A percentile compares a stretch with the other conserved stretches of the same genome.
phyloP scores from a whole-genome alignment of 2,888 invertebrate species.

The Octonoba sinensis region DNA sequence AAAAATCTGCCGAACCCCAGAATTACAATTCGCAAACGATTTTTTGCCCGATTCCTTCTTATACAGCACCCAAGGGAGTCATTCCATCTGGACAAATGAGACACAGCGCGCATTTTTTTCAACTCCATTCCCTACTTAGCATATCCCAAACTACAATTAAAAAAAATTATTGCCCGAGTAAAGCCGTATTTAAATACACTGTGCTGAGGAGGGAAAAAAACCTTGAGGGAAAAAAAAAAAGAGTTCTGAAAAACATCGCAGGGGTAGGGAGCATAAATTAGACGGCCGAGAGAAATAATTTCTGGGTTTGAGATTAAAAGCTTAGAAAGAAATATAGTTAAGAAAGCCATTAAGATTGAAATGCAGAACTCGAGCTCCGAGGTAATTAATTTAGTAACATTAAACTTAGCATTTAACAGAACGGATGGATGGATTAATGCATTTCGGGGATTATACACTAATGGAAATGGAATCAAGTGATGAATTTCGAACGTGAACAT shows the following conservation, averaged over 20 bases:
- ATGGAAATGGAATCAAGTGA: conserved; percentile 30
- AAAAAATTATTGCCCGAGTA: conserved; percentile 2
- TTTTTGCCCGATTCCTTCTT: conserved; percentile 7
- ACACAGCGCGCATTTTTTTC: conserved; percentile 43
- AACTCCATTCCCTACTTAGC: neutral
- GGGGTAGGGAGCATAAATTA: conserved; percentile 54
- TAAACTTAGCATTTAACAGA: conserved; percentile 56
- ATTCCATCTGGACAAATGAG: conserved; percentile 45
- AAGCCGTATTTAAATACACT: neutral
- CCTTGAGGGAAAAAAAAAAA: conserved; percentile 17
- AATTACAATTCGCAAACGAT: conserved; percentile 18
- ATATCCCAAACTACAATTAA: conserved; percentile 9
- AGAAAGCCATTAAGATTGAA: conserved; percentile 57
- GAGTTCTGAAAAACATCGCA: conserved; percentile 1
- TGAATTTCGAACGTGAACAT: neutral
- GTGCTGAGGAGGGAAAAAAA: neutral
- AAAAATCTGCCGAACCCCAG: neutral
- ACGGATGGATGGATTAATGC: conserved; percentile 43
- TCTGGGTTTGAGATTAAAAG: conserved; percentile 58
- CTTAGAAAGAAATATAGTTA: conserved; percentile 58
- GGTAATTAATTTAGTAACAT: conserved; percentile 63
- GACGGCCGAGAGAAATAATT: conserved; percentile 48
- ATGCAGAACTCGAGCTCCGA: conserved; percentile 22
- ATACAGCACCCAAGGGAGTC: conserved; percentile 35
- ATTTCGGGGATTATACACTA: conserved; percentile 29